Evolutionary conservation across 2,888 invertebrate genomes (phyloP), one percentile per base, ranked within the genome.

Genomic region (Autographa gamma): DNA sequence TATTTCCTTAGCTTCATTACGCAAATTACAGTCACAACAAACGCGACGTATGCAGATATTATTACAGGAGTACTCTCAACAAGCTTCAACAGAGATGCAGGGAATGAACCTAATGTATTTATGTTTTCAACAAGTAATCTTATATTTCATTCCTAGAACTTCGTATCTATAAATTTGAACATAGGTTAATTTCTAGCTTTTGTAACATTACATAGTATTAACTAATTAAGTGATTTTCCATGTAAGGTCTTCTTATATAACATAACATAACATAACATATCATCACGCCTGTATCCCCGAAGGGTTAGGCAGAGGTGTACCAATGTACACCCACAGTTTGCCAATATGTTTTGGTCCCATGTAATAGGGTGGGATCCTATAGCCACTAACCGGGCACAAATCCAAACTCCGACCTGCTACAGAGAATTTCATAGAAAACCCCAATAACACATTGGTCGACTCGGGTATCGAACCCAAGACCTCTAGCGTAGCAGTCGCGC

Each of bases 1-100:
- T 69, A 69, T 69, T 75, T 75, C 68, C 72, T 77, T 77, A 73
- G 81, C 72, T 81, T 80, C 81, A 80, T 80, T 80, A 80, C 66
- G 80, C 71, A 80, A 77, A 80, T 80, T 72, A 81, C 71, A 73
- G 69, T 73, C 63, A 61, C 69, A 43, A 67, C 72, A 54, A 68
- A 69, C n/a, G 41, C 69, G 18, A 63, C 41, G 63, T 74, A 71
- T 74, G 72, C 38, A 56, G 73, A 80, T 80, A 80, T 64, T 75
- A 77, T 69, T 71, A 67, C 58, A 61, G 38, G 60, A 74, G 64
- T 59, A 59, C 69, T 65, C 43, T 62, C 64, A 60, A 64, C 41
- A 48, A 66, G 32, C n/a, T 8, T 62, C 58, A 63, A 62, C 38
- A 14, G 16, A 34, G 16, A 62, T 69, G 9, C 59, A 19, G 5